A percentile compares a stretch with the other conserved stretches of the same genome.
These are phyloP conservation scores for Falcaria lacertinaria DNA, from an alignment of 2,888 invertebrate genomes.

Conservation along the genomic window DNA sequence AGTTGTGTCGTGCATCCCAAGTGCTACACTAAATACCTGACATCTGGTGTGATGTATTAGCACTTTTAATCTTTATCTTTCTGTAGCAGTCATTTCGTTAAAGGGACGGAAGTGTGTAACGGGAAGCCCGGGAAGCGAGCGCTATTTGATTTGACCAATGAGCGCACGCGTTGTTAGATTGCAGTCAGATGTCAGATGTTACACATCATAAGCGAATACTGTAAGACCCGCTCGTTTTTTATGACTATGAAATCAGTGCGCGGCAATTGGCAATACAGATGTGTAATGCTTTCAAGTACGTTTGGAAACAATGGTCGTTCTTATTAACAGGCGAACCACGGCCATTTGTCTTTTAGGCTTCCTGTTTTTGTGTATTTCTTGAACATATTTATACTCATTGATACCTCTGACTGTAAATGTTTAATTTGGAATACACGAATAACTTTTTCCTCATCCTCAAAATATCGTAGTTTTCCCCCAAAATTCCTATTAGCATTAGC, in stretches of 20 bases:
- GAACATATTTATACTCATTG: neutral
- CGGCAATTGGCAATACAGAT: constrained; percentile 17
- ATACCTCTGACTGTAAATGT: neutral
- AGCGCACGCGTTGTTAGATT: no score
- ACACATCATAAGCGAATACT: no score
- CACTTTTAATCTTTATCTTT: no score
- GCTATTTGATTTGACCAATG: no score
- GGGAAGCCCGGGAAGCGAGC: no score
- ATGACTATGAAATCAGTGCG: constrained; percentile 22
- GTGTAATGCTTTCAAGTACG: constrained; percentile 19
- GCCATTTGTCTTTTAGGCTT: constrained; percentile 47
- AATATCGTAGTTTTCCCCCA: neutral
- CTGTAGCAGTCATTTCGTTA: no score
- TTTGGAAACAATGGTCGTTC: constrained; percentile 43
- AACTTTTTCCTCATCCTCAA: neutral
- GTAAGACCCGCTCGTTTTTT: no score
- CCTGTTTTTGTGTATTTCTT: constrained; percentile 50
- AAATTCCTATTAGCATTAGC: neutral
- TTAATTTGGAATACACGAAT: neutral
- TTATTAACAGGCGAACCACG: constrained; percentile 44
- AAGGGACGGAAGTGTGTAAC: no score
- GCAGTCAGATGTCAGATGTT: no score
- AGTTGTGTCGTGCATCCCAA: constrained; percentile 26
- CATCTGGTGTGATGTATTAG: constrained; percentile 7
- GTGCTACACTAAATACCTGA: constrained; percentile 50